These are phyloP conservation scores for Anodontia alba DNA, from an alignment of 2,888 invertebrate species.

Conservation along the genomic window DNA sequence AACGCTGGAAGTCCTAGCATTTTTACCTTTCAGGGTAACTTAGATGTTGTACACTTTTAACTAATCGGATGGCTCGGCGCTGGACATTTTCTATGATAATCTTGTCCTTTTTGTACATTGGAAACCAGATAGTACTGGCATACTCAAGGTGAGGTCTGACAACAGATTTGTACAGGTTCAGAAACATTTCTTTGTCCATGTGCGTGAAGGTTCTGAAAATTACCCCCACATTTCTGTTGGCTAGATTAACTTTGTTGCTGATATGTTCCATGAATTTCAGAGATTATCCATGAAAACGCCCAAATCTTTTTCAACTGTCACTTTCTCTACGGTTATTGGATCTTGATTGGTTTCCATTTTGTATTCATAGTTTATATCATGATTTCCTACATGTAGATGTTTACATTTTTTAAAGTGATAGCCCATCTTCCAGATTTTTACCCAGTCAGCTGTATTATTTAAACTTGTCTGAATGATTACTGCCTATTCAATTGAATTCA, in stretches of 20 bases:
- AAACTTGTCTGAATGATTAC: neutral
- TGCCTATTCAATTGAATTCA: neutral
- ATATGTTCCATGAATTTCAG: neutral
- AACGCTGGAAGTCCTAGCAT: no score
- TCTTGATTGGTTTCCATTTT: neutral
- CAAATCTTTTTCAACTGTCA: neutral
- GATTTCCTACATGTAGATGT: neutral
- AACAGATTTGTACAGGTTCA: no score
- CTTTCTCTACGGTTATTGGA: neutral
- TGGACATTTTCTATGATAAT: no score
- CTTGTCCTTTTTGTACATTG: no score
- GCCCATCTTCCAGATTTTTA: neutral
- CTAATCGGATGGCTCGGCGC: no score
- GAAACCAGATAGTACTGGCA: no score
- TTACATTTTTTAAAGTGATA: neutral
- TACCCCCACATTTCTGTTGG: neutral
- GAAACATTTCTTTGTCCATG: no score
- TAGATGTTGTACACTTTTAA: no score
- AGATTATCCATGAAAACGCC: neutral
- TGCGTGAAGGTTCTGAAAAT: no score
- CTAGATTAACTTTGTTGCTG: neutral
- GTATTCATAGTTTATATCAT: neutral
- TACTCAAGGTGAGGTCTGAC: no score
- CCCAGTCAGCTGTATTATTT: neutral
- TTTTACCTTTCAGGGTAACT: no score